These are phyloP conservation scores for Berghia stephanieae DNA, from an alignment of 1,140 invertebrate genomes.

Conservation along the genomic window DNA sequence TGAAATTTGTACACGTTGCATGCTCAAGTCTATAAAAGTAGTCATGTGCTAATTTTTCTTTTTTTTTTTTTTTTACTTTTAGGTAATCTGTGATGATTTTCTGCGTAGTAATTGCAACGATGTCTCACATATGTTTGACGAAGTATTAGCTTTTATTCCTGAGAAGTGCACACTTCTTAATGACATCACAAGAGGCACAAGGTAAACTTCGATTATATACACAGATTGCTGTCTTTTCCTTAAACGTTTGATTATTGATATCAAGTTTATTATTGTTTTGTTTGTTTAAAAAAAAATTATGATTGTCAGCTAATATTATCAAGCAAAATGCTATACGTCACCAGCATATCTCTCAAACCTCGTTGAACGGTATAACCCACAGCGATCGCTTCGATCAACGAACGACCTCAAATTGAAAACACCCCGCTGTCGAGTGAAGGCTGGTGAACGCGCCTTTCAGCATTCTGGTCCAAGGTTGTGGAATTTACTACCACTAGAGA, in stretches of 20 bases:
- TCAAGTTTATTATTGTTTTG: not conserved
- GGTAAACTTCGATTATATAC: not conserved
- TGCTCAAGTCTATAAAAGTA: not conserved
- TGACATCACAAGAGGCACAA: slow-evolving; percentile 53
- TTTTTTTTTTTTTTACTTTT: slow-evolving; percentile 26
- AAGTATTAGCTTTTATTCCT: slow-evolving; percentile 78
- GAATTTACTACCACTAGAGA: no score
- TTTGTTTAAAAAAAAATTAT: not conserved
- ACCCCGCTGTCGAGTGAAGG: no score
- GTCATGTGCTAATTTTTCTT: no score
- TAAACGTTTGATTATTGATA: not conserved
- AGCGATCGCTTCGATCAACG: no score
- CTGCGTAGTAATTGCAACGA: slow-evolving; percentile 78
- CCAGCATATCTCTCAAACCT: no score
- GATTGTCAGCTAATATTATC: not conserved
- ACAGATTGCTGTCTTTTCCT: not conserved
- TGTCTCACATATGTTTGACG: slow-evolving; percentile 79
- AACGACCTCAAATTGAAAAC: no score
- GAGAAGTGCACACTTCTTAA: slow-evolving; percentile 59
- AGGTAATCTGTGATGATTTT: slow-evolving; percentile 78
- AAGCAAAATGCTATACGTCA: not conserved
- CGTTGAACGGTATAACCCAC: no score
- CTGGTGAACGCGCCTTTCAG: no score
- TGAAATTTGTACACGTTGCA: not conserved
- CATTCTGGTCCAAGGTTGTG: no score